Base-by-base conservation (phyloP, 2,888 invertebrate species). In the Xanthia togata region DNA sequence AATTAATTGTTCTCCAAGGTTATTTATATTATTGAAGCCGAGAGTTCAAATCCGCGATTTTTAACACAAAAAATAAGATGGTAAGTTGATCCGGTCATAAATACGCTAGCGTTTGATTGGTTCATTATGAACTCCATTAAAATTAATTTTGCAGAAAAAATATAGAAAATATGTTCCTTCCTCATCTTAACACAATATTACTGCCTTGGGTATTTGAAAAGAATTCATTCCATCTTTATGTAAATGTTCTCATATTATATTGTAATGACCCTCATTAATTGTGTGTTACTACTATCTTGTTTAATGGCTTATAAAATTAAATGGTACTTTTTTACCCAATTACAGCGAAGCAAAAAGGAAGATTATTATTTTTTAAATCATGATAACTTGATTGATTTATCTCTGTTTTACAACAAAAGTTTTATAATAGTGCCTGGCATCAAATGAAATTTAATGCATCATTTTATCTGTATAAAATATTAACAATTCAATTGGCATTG, bases 181-280 rank as follows among this genome's bases (percentile, higher is more conserved):
- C 38, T 38, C 5, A 6, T 6, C 38, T 6, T 41, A 1, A 38
- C 44, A 17, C 5, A 20, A 59, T 63, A 35, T 59, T 57, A 68
- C 38, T 53, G 62, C 31, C 55, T 17, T 64, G 53, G 60, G 53
- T 47, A 62, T 62, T 65, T 64, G n/a, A 81, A 70, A 75, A 65
- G 3, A 62, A 44, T 67, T 70, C 50, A 80, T 80, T 80, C 82
- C 82, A 70, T 67, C 62, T 76, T 14, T 59, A 73, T 55, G 64
- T 65, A 81, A 65, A 70, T 75, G 23, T 80, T 60, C 23, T 70
- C 81, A 65, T 60, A 26, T 67, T 60, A 67, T 75, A 64, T 55
- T 79, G 82, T 79, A 78, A 83, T 50, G 47, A 70, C 26, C 59
- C 63, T 75, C 68, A 50, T 70, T 79, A 26, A 20, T 70, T 82